Evolutionary conservation across 2,888 invertebrate species (phyloP), one percentile per base, ranked within the genome.

Genomic region (Agrochola macilenta): DNA sequence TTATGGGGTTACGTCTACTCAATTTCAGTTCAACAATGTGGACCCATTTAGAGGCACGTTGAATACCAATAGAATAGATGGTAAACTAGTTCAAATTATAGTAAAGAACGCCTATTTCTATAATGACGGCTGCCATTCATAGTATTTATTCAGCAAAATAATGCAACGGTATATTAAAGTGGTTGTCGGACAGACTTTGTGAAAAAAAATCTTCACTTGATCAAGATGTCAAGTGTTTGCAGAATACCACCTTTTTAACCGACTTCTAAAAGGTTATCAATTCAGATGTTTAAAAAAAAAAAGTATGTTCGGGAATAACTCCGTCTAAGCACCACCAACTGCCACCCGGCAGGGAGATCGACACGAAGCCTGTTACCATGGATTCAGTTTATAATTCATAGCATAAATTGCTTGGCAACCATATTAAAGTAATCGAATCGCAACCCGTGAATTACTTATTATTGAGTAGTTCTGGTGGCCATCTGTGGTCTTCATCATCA

Each of bases 21-120:
- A 85, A 85, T 82, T 85, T 71, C 66, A 70, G n/a, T 70, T 26
- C 43, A 74, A 82, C 63, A 74, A 81, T 81, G 58, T 63, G 46
- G 30, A 64, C 52, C 23, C 52, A 81, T 81, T 70, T 70, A 58
- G 39, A 74, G 35, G 35, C 17, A 35, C 69, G 52, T 39, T 46
- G 43, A 30, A 72, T 69, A 58, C 43, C 49, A 65, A 63, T 80
- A 54, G 57, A 49, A 72, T 49, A 58, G 9, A 60, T 39, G 35
- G 46, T 61, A 30, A 82, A 46, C 43, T 52, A 46, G 57, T 9
- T 30, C 8, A 49, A 66, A 57, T n/a, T 14, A 12, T n/a, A 35
- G 61, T 26, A 60, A 20, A 9, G 23, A 49, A 77, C 46, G 9
- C 14, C 14, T 58, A 58, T 64, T n/a, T 80, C 23, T 52, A 8